Percentiles rank a stretch among this genome's conserved stretches.
Conservation (phyloP, 1,140 invertebrate genomes). For the Trichonephila inaurata region DNA sequence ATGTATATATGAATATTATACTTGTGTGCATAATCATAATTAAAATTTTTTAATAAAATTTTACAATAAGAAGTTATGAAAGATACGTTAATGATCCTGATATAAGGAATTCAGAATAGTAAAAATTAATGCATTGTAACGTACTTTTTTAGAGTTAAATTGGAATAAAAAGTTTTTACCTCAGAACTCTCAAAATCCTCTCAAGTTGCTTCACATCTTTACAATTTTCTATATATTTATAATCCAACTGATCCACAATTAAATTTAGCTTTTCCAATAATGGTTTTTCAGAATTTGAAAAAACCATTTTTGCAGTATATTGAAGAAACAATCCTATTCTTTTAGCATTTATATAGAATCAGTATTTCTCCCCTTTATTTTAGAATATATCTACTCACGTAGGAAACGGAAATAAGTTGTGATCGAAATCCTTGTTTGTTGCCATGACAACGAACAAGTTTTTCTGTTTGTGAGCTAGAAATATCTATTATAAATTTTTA, state of each 20-base stretch:
- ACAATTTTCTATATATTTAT: slow-evolving; percentile 64
- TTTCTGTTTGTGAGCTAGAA: not conserved
- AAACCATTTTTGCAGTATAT: not conserved
- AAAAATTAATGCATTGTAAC: no score
- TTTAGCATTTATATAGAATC: no score
- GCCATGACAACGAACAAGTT: slow-evolving; percentile 24
- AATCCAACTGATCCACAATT: slow-evolving; percentile 36
- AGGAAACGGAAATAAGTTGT: not conserved
- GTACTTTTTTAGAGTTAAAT: not conserved
- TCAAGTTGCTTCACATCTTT: slow-evolving; percentile 36
- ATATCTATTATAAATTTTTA: not conserved
- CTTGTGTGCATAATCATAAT: no score
- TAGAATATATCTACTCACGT: not conserved
- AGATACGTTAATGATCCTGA: no score
- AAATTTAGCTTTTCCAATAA: slow-evolving; percentile 57
- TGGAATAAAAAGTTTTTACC: slow-evolving; percentile 17
- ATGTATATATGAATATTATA: no score
- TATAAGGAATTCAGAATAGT: no score
- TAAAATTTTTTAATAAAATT: no score
- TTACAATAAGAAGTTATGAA: no score
- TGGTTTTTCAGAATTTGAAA: slow-evolving; percentile 7
- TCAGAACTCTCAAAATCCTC: slow-evolving; percentile 59
- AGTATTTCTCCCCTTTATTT: no score
- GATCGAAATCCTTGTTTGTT: not conserved
- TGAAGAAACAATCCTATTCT: not conserved